Evolutionary conservation across 2,797 vertebrate genomes (phyloP), one percentile per base, ranked within the genome.

Genomic region (Sphenodon punctatus): DNA sequence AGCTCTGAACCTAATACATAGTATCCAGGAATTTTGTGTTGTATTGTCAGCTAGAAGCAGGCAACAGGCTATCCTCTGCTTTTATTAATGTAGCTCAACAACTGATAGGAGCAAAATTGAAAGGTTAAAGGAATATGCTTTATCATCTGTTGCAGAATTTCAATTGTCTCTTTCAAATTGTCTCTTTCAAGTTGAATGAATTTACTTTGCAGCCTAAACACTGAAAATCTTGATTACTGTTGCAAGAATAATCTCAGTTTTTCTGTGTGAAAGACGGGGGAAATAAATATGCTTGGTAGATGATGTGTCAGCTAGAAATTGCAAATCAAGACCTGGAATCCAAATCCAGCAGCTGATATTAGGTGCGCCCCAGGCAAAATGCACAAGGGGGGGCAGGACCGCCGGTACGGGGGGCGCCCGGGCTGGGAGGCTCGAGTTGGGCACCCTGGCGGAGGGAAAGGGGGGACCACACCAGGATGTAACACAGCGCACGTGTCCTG

Each of bases 111-210:
- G 48, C 82, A 88, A 75, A 89, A 80, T 15, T 67, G 77, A 84
- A 84, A 86, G n/a, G 80, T 59, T 67, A 69, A 43, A 73, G 73
- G 68, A 92, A 84, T 83, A 75, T 82, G 68, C 66, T 91, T 91
- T 90, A 89, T 90, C 73, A 86, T 91, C 66, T 87, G 64, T 56
- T 87, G 82, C 82, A 20, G 43, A 90, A 80, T 92, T 92, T 91
- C 90, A 89, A 87, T 92, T 91, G 93, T 91, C 84, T 87, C 60
- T 83, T 92, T 91, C 82, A 91, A 89, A 78, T n/a, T n/a, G n/a
- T n/a, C n/a, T n/a, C n/a, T n/a, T n/a, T 89, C 77, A 61, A 89
- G 86, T 86, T 84, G 85, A 90, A 92, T 82, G 73, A 67, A 80
- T 87, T 90, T 90, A 89, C 79, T 87, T 86, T 79, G 72, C 83